A percentile compares a stretch with the other conserved stretches of the same genome.
These are phyloP conservation scores for Botrylloides violaceus DNA, from an alignment of 23 tunicate genomes.

Conservation along the genomic window DNA sequence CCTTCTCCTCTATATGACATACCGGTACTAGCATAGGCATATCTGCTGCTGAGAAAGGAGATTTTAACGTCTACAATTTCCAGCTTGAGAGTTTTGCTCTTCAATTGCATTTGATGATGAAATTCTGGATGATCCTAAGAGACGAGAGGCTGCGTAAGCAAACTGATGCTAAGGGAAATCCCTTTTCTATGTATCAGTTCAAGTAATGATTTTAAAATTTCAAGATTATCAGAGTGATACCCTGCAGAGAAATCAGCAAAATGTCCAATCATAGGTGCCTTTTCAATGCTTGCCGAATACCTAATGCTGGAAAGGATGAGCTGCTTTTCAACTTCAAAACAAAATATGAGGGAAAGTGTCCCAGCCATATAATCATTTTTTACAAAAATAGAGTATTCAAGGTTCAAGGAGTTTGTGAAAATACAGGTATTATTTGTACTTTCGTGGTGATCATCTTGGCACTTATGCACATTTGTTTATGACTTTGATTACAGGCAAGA, in stretches of 20 bases:
- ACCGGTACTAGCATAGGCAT: too few relatives aligned
- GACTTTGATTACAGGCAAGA: conserved; percentile 23
- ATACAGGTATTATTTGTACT: too few relatives aligned
- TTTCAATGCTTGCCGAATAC: conserved; percentile 67
- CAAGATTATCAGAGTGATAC: too few relatives aligned
- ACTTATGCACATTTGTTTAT: background rate
- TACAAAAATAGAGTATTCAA: conserved; percentile 36
- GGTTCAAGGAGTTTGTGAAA: conserved; percentile 11
- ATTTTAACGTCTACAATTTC: too few relatives aligned
- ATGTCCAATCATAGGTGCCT: conserved; percentile 5
- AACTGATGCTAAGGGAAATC: conserved; percentile 26
- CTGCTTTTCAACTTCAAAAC: conserved; percentile 40
- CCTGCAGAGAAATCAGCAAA: too few relatives aligned
- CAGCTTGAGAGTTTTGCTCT: conserved; percentile 50
- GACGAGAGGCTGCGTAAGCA: conserved; percentile 33
- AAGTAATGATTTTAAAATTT: conserved; percentile 34
- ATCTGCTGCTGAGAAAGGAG: too few relatives aligned
- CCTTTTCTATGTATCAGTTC: conserved; percentile 58
- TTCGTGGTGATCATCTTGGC: too few relatives aligned
- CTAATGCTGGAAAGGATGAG: conserved; percentile 34
- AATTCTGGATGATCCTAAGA: conserved; percentile 38
- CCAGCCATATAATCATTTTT: conserved; percentile 45
- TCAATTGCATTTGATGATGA: conserved; percentile 24
- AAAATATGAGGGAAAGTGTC: conserved; percentile 37
- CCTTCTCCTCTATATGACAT: too few relatives aligned